Evolutionary conservation across 2,888 invertebrate species (phyloP), one percentile per base, ranked within the genome.

Genomic region (Agrilus biguttatus): DNA sequence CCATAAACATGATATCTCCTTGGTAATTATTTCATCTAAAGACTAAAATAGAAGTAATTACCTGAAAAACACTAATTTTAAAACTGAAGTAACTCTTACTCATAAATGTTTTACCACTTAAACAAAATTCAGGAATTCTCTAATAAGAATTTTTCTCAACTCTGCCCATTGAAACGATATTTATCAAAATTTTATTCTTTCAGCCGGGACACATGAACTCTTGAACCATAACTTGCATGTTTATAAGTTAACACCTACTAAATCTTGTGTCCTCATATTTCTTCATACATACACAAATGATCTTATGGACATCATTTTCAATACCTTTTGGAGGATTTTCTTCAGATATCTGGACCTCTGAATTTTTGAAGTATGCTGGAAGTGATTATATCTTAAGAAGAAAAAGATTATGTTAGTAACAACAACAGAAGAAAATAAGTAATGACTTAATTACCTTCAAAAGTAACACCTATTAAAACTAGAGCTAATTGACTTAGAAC

Each of bases 331-430:
- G 77, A 1, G 87, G 87, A 58, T 88, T 87, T 58, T 92, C 91
- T 58, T 88, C 88, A 0, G 89, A 85, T 53, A 95, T 91, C 69
- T 90, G 90, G 21, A 92, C 93, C n/a, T 93, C 95, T 41, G 92
- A 73, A 52, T 83, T 80, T 66, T 92, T 93, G 56, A 96, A 83
- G 68, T 88, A 93, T 49, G 79, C 81, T 50, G 93, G 73, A 37
- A 97, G 69, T 65, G 96, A 95, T 64, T 82, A 79, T 8, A 86
- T 86, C 87, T 88, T 50, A 42, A 55, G 51, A 47, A 43, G 45
- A 34, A 47, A 45, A 51, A 44, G 51, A 49, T 47, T 40, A 49
- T 44, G n/a, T n/a, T n/a, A n/a, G 43, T 42, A 39, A 38, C 4
- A 8, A 42, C 40, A 37, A 43, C 28, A 28, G 14, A 41, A 41